Conservation (phyloP, 2,888 invertebrate genomes). For the Morpho deidamia region DNA sequence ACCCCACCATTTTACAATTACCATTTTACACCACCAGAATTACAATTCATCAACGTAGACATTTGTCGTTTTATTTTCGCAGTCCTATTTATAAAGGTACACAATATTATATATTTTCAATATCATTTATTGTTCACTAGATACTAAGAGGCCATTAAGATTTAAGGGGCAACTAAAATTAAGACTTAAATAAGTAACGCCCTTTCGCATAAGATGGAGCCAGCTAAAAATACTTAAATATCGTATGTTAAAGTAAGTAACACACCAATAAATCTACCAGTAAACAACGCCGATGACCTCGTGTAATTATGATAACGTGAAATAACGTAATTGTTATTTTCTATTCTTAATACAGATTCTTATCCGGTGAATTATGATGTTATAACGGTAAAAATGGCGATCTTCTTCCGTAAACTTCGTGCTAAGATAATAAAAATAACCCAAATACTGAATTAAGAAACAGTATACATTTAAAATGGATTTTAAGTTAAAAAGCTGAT, state of each 20-base stretch:
- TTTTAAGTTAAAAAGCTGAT: constrained; percentile 2
- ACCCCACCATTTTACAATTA: too few relatives aligned
- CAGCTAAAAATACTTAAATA: too few relatives aligned
- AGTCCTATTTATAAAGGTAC: too few relatives aligned
- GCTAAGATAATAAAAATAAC: neutral
- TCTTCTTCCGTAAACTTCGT: constrained; percentile 2
- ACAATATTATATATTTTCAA: too few relatives aligned
- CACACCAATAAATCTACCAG: constrained; percentile 3
- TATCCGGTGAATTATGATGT: constrained; percentile 15
- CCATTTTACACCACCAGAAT: too few relatives aligned
- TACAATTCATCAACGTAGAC: too few relatives aligned
- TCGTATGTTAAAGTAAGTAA: neutral
- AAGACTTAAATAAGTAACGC: too few relatives aligned
- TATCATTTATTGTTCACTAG: too few relatives aligned
- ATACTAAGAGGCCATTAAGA: too few relatives aligned
- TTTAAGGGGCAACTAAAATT: too few relatives aligned
- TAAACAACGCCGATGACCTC: constrained; percentile 19
- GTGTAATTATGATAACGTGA: constrained; percentile 15
- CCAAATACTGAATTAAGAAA: neutral
- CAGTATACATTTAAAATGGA: neutral
- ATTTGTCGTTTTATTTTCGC: too few relatives aligned
- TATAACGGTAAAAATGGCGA: constrained; percentile 14
- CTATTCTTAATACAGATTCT: constrained; percentile 10
- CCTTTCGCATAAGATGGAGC: too few relatives aligned
- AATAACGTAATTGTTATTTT: constrained; percentile 16